Percentiles rank a stretch among this genome's conserved stretches.
Evolutionary conservation across 2,113 vertebrate genomes (phyloP).

Genomic region (Erpornis zantholeuca): DNA sequence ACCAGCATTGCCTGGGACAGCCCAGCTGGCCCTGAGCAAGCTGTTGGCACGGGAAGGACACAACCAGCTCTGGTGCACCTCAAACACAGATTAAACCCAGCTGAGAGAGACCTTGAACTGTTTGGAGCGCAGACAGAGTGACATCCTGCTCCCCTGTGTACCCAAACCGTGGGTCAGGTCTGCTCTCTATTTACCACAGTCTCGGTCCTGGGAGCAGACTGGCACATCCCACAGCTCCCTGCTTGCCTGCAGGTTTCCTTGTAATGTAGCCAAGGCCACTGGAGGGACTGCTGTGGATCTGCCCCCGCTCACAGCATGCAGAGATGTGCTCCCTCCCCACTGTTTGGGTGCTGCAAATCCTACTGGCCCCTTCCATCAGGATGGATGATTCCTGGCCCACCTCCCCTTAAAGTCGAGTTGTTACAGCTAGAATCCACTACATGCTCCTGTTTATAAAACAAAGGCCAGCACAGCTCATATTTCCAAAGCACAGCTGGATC

Average conservation of each 20-base stretch:
- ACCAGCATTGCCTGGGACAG: neutral
- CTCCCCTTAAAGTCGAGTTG: neutral
- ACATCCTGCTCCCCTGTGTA: neutral
- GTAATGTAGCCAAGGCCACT: neutral
- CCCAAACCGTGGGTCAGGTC: neutral
- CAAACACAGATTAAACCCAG: neutral
- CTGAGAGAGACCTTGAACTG: neutral
- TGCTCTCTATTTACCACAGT: neutral
- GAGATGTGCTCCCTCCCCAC: neutral
- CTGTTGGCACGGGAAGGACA: accelerated
- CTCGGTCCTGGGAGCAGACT: accelerated
- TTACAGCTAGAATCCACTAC: neutral
- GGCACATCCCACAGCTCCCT: neutral
- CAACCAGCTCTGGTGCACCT: neutral
- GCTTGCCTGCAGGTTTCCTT: neutral
- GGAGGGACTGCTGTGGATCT: neutral
- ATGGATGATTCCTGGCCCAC: neutral
- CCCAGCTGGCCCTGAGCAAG: accelerated
- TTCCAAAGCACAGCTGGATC: constrained; percentile 1
- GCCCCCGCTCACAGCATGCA: neutral
- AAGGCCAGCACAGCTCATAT: neutral
- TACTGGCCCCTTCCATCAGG: neutral
- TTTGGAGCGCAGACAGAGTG: neutral
- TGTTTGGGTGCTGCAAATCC: neutral
- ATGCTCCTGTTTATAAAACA: neutral